Evolutionary conservation across 2,888 invertebrate genomes (phyloP).

Genomic region (Amblyteles armatorius): DNA sequence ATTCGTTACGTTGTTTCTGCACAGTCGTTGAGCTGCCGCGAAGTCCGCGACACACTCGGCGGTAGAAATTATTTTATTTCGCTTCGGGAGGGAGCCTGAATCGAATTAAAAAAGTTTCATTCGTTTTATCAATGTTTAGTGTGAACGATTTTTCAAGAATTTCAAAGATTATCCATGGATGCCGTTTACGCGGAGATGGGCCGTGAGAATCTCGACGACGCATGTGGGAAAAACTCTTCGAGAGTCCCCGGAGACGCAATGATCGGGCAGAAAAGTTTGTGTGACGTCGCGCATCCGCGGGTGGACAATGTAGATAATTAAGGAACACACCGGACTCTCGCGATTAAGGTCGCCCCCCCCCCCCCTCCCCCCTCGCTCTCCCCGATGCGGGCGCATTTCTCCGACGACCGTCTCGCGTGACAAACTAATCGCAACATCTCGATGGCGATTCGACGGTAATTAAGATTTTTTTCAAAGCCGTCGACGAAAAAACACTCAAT

Average conservation of each 20-base stretch:
- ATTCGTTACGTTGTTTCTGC: conserved; percentile 60
- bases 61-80: neutral
- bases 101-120: neutral
- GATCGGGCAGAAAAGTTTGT: conserved; percentile 66
- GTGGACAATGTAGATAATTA: conserved; percentile 72
- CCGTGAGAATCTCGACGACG: conserved; percentile 51
- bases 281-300: conserved; percentile 65
- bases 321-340: conserved; percentile 61
- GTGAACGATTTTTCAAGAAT: neutral
- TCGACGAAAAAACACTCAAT: conserved; percentile 29
- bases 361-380: conserved; percentile 13
- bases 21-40: conserved; percentile 35
- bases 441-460: conserved; percentile 52
- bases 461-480: conserved; percentile 50
- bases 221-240: conserved; percentile 18
- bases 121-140: neutral
- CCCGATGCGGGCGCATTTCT: conserved; percentile 48
- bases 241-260: conserved; percentile 58
- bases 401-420: conserved; percentile 11
- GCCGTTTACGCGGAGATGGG: neutral
- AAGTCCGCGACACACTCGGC: conserved; percentile 40
- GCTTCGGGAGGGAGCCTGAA: neutral
- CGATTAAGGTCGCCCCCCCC: conserved; percentile 62
- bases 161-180: neutral
- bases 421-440: conserved; percentile 46